These are phyloP conservation scores for Heterodera filipjevi DNA, from an alignment of 2,888 invertebrate genomes.

Conservation along the genomic window DNA sequence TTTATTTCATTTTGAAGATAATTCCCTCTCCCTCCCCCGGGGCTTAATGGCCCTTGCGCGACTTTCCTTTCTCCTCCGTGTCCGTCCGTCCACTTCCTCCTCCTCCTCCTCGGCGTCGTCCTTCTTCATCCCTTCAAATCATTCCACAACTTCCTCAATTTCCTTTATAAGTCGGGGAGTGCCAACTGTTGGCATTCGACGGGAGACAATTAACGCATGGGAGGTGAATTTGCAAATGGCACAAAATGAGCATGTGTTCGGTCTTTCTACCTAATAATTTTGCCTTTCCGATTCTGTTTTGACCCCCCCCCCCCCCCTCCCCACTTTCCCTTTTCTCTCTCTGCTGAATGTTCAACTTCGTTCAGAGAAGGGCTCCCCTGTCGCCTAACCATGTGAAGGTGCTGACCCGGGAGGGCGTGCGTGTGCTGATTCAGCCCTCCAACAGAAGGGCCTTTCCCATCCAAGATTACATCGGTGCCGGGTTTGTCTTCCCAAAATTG, in stretches of 20 bases:
- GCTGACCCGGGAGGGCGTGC: constrained; percentile 70
- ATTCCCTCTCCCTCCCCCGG: not conserved
- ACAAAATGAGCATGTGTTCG: not conserved
- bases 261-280: no score
- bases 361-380: constrained; percentile 82
- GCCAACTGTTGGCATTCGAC: constrained; percentile 60
- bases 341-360: constrained; percentile 18
- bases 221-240: constrained; percentile 72
- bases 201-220: constrained; percentile 71
- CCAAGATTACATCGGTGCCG: constrained; percentile 72
- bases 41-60: not conserved
- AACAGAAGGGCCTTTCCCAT: constrained; percentile 96
- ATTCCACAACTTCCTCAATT: constrained; percentile 18
- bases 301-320: not conserved
- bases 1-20: not conserved
- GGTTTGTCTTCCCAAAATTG: constrained; percentile 7
- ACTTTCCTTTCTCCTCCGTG: not conserved
- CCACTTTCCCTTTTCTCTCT: not conserved
- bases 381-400: constrained; percentile 82
- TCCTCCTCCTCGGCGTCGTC: not conserved
- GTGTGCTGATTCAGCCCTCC: constrained; percentile 80
- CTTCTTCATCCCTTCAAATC: not conserved
- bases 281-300: no score
- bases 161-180: constrained; percentile 38
- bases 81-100: constrained; percentile 6